Conservation (phyloP, 1,140 invertebrate genomes). For the Meloidogyne exigua region DNA sequence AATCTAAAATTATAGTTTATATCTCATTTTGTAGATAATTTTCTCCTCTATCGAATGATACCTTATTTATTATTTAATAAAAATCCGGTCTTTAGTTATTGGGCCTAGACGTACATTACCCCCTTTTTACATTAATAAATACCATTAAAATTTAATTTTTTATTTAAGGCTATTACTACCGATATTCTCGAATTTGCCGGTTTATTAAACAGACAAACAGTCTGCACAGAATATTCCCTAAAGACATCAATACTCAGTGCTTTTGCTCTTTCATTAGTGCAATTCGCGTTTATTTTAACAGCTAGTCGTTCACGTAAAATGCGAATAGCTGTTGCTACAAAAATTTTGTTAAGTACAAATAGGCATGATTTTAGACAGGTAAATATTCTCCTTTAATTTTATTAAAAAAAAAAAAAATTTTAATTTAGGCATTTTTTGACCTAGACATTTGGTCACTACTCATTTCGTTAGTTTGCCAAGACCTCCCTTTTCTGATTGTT, state of each 20-base stretch:
- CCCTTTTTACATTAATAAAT: background rate
- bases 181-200: constrained; percentile 95
- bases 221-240: constrained; percentile 46
- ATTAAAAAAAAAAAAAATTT: background rate
- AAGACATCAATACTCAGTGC: constrained; percentile 57
- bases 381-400: background rate
- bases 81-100: background rate
- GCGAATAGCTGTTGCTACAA: constrained; percentile 56
- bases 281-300: constrained; percentile 62
- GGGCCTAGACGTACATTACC: background rate
- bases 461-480: constrained; percentile 57
- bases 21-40: too few relatives aligned
- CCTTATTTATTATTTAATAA: too few relatives aligned
- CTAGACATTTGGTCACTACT: constrained; percentile 62
- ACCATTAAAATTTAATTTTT: background rate
- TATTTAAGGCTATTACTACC: constrained; percentile 70
- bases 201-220: constrained; percentile 71
- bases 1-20: background rate
- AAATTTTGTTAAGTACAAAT: constrained; percentile 48
- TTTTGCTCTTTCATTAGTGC: constrained; percentile 61
- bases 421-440: constrained; percentile 54
- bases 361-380: constrained; percentile 47
- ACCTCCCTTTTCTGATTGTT: constrained; percentile 61
- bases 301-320: constrained; percentile 58
- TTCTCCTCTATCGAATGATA: too few relatives aligned